Conservation (phyloP, 2,113 vertebrate species). For the Phocoena phocoena region DNA sequence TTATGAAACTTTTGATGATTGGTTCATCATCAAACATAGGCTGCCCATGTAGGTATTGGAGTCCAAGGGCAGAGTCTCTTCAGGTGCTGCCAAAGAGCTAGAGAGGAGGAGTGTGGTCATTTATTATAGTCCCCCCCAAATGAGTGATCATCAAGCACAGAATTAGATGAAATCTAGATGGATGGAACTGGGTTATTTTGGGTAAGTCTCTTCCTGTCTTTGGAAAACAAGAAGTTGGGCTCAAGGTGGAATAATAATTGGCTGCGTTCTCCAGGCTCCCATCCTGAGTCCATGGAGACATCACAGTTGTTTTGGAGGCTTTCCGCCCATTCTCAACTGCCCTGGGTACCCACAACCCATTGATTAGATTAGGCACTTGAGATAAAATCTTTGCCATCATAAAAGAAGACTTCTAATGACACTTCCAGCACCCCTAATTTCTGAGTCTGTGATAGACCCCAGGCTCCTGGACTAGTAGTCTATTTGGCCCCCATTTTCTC, state of each 20-base stretch:
- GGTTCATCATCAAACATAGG: conserved; percentile 38
- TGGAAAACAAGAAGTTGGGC: not conserved
- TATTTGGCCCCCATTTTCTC: not conserved
- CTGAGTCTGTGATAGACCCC: not conserved
- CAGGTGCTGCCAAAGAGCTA: conserved; percentile 52
- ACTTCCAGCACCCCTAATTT: not conserved
- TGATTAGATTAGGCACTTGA: not conserved
- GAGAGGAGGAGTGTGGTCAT: not conserved
- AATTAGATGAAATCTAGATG: accelerated
- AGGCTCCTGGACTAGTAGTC: not conserved
- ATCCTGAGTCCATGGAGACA: not conserved
- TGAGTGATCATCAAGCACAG: accelerated
- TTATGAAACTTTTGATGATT: conserved; percentile 64
- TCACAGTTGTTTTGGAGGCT: not conserved
- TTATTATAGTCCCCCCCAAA: accelerated
- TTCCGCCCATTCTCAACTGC: not conserved
- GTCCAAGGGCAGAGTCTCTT: conserved; percentile 71
- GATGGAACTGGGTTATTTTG: not conserved
- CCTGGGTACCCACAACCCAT: not conserved
- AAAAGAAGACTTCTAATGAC: not conserved
- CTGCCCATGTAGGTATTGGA: conserved; percentile 45
- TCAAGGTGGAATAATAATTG: not conserved
- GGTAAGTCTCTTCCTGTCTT: not conserved
- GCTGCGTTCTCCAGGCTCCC: not conserved
- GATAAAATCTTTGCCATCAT: not conserved